phyloP scores from a whole-genome alignment of 1,140 invertebrate genomes.

The Manduca sexta region DNA sequence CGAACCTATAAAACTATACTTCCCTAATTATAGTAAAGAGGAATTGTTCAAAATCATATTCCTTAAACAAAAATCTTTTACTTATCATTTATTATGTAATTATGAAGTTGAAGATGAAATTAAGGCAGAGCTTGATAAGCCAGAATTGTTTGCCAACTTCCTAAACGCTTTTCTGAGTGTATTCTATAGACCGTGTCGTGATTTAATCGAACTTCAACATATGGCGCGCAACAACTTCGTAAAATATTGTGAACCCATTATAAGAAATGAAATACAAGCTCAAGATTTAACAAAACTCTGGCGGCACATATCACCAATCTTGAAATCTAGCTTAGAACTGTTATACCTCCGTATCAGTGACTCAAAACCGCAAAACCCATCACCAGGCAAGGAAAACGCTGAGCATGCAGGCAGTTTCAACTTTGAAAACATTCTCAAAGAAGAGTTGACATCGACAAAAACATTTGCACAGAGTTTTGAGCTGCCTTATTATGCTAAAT shows the following conservation, averaged over 20 bases:
- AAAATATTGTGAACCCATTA: conserved; percentile 84
- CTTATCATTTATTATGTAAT: conserved; percentile 38
- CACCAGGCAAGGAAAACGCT: conserved; percentile 45
- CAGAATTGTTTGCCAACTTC: conserved; percentile 84
- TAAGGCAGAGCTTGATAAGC: conserved; percentile 52
- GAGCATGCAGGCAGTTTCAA: conserved; percentile 26
- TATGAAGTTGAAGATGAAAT: conserved; percentile 30
- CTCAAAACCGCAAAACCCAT: conserved; percentile 28
- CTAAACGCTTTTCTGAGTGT: conserved; percentile 86
- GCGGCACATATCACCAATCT: conserved; percentile 82
- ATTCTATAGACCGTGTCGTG: conserved; percentile 86
- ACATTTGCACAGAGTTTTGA: conserved; percentile 82
- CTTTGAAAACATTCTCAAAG: conserved; percentile 55
- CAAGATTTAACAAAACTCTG: conserved; percentile 82
- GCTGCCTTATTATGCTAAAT: conserved; percentile 92
- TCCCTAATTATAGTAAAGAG: conserved; percentile 87
- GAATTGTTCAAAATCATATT: conserved; percentile 84
- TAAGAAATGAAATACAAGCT: conserved; percentile 64
- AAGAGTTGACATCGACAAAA: conserved; percentile 69
- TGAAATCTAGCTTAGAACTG: conserved; percentile 83
- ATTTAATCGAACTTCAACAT: conserved; percentile 85
- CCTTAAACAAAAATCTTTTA: conserved; percentile 47
- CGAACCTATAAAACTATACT: conserved; percentile 85
- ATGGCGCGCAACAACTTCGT: conserved; percentile 81
- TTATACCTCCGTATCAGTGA: conserved; percentile 82